Evolutionary conservation across 2,113 vertebrate species (phyloP).

Genomic region (Cyrtonyx montezumae): DNA sequence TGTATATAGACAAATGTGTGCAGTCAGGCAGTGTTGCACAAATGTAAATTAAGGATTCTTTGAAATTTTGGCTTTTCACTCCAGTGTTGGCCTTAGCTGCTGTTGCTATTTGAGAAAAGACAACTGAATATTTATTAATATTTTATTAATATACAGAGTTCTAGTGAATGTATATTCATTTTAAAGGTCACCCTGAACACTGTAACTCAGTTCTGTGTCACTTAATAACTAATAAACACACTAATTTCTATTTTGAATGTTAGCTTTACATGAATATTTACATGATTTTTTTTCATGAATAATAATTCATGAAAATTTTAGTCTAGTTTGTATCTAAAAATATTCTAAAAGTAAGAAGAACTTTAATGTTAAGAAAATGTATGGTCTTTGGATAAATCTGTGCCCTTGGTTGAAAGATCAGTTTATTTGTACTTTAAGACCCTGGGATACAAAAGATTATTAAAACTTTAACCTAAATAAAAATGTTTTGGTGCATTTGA

Average conservation of each 20-base stretch:
- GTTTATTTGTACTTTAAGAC: neutral
- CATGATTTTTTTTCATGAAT: too few relatives aligned
- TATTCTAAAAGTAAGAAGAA: neutral
- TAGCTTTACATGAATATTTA: neutral
- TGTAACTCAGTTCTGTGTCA: neutral
- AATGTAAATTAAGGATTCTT: neutral
- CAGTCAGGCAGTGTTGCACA: neutral
- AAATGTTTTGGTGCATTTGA: neutral
- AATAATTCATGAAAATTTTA: neutral
- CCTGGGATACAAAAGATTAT: neutral
- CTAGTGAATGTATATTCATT: neutral
- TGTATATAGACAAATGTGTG: neutral
- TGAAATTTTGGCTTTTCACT: neutral
- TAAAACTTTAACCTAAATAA: neutral
- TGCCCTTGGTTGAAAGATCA: neutral
- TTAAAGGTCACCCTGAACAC: neutral
- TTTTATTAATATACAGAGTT: neutral
- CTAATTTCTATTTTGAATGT: neutral
- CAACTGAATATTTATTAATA: neutral
- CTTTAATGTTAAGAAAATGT: neutral
- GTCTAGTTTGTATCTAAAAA: neutral
- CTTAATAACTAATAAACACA: neutral
- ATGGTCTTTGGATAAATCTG: neutral
- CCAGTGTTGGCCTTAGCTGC: rapidly evolving
- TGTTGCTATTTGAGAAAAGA: neutral